Evolutionary conservation across 37 sponge, comb jelly and placozoan species (phyloP), one percentile per base, ranked within the genome.

Genomic region (Cladorhizidae sp.): DNA sequence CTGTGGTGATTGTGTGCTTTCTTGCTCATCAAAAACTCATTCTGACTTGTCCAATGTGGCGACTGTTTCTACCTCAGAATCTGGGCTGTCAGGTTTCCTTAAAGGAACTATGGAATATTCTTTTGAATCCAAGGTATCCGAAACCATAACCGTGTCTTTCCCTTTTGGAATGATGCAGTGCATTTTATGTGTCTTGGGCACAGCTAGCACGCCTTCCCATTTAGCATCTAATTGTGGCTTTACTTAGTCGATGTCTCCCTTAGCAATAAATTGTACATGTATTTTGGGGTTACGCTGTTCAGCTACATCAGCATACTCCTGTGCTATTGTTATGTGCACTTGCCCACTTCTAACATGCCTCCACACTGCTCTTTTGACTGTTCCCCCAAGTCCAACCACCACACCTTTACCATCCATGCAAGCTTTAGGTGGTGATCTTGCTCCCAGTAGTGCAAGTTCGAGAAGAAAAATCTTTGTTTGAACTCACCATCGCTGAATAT

Each of bases 401-500:
- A 67, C 70, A 22, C 80, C 80, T 39, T 68, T 68, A 1, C 80
- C 80, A 80, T 80, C 80, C 80, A 80, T n/a, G 6, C 51, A 2
- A 80, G 40, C 5, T 15, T 68, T 6, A 80, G 26, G 40, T 45
- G 55, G 41, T 80, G 80, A 9, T 80, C 80, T 21, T 80, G 56
- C 33, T 81, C 82, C n/a, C 82, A 81, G 11, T 36, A 18, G 26
- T 81, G 43, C 42, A 81, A 38, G 72, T 81, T 81, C 23, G 63
- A 81, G 61, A 81, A 81, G 1, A n/a, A 81, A 40, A 59, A 38
- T 72, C 74, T 72, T 62, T 81, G 82, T 57, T 81, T 81, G 29
- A 81, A 81, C 62, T 81, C 41, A 23, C 82, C 82, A 58, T 81
- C 82, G 72, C 82, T 81, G 38, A 81, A n/a, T n/a, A 81, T 32